Conservation (phyloP, 2,113 vertebrate species). For the Mustelus asterias region DNA sequence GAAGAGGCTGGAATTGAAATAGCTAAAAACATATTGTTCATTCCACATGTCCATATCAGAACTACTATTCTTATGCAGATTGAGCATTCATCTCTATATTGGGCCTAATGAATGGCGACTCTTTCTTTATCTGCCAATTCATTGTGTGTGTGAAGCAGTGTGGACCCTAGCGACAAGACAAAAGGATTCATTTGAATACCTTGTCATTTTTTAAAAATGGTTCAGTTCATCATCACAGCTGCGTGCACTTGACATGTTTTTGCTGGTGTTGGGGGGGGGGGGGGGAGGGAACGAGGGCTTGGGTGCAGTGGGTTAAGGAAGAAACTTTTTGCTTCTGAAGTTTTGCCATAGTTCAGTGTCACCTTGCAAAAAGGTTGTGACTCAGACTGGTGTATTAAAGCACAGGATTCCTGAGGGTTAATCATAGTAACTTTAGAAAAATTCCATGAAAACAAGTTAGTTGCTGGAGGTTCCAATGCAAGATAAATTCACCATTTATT, state of each 20-base stretch:
- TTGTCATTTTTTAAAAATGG: slow-evolving; percentile 53
- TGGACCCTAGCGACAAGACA: slow-evolving; percentile 61
- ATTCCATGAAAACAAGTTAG: neutral
- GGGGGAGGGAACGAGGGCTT: neutral
- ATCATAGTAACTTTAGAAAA: neutral
- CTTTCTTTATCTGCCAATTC: slow-evolving; percentile 50
- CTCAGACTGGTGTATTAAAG: neutral
- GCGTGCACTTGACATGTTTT: slow-evolving; percentile 50
- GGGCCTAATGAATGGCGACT: slow-evolving; percentile 48
- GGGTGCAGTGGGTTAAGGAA: neutral
- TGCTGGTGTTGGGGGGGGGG: neutral
- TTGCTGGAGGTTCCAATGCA: neutral
- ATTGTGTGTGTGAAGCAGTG: slow-evolving; percentile 55
- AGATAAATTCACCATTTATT: no score
- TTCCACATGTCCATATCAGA: slow-evolving; percentile 51
- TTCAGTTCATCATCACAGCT: slow-evolving; percentile 53
- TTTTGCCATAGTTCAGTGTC: neutral
- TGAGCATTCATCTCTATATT: slow-evolving; percentile 47
- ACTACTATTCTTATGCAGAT: slow-evolving; percentile 59
- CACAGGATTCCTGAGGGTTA: neutral
- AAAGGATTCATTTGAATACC: slow-evolving; percentile 54
- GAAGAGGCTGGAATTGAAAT: slow-evolving; percentile 51
- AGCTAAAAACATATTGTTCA: slow-evolving; percentile 49
- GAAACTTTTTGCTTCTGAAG: neutral
- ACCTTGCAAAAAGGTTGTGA: neutral